These are phyloP conservation scores for Tromatobia lineatoria DNA, from an alignment of 2,888 invertebrate species.

Conservation along the genomic window DNA sequence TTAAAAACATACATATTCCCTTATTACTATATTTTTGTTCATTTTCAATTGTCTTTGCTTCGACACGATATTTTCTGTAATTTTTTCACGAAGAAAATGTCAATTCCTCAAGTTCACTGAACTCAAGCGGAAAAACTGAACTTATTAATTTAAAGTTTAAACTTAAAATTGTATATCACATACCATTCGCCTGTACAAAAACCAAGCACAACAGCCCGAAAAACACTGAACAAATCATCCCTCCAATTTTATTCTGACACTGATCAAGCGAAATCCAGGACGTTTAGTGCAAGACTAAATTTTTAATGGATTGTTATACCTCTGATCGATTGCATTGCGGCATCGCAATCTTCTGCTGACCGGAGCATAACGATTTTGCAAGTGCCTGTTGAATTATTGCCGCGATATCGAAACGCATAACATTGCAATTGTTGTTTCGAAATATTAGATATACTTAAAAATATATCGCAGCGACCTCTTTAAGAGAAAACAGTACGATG, in stretches of 20 bases:
- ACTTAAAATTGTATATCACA: slow-evolving; percentile 36
- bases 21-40: too few species aligned
- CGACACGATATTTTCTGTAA: too few species aligned
- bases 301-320: neutral
- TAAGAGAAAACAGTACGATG: too few species aligned
- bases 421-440: slow-evolving; percentile 32
- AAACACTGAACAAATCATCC: slow-evolving; percentile 25
- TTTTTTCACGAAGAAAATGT: too few species aligned
- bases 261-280: neutral
- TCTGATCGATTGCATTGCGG: slow-evolving; percentile 9
- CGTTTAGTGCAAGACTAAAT: neutral
- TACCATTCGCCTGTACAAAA: slow-evolving; percentile 52
- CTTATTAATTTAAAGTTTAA: neutral
- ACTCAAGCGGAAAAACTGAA: too few species aligned
- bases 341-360: slow-evolving; percentile 43
- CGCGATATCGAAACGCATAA: slow-evolving; percentile 7
- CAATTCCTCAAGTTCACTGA: too few species aligned
- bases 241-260: slow-evolving; percentile 5
- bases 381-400: neutral
- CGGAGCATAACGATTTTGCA: slow-evolving; percentile 14
- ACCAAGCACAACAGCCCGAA: slow-evolving; percentile 29
- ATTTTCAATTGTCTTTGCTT: too few species aligned
- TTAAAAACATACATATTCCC: too few species aligned
- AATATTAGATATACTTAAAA: neutral
- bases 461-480: too few species aligned